A percentile compares a stretch with the other conserved stretches of the same genome.
phyloP scores from a whole-genome alignment of 2,113 vertebrate species.

The Pedionomus torquatus region DNA sequence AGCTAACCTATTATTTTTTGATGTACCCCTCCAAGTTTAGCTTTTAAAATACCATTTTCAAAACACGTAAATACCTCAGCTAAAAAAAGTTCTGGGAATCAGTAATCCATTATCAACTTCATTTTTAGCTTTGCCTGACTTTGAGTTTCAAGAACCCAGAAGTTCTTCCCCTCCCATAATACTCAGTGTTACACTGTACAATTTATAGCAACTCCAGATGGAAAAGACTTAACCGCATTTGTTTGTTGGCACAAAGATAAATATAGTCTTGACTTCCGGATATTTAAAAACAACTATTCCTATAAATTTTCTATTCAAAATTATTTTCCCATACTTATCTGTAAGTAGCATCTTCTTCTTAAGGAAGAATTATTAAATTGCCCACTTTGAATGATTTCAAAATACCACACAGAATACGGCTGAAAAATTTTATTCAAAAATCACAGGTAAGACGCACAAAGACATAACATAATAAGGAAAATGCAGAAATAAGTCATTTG shows the following conservation, averaged over 20 bases:
- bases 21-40: not conserved
- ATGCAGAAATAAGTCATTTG: not conserved
- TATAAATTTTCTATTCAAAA: not conserved
- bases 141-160: not conserved
- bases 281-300: not conserved
- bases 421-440: constrained; percentile 49
- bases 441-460: not conserved
- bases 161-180: not conserved
- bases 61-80: not conserved
- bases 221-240: constrained; percentile 6
- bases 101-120: not conserved
- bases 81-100: constrained; percentile 44
- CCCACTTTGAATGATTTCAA: not conserved
- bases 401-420: not conserved
- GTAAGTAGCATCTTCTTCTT: not conserved
- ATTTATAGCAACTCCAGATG: constrained; percentile 39
- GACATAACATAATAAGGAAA: not conserved
- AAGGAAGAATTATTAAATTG: not conserved
- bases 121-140: constrained; percentile 30
- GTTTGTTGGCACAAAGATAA: constrained; percentile 30
- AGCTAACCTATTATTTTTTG: not conserved
- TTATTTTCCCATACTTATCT: not conserved
- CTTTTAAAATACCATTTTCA: constrained; percentile 8
- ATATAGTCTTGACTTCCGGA: constrained; percentile 2
- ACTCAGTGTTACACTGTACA: not conserved